Evolutionary conservation across 2,888 invertebrate species (phyloP).

Genomic region (Melanophora roralis): DNA sequence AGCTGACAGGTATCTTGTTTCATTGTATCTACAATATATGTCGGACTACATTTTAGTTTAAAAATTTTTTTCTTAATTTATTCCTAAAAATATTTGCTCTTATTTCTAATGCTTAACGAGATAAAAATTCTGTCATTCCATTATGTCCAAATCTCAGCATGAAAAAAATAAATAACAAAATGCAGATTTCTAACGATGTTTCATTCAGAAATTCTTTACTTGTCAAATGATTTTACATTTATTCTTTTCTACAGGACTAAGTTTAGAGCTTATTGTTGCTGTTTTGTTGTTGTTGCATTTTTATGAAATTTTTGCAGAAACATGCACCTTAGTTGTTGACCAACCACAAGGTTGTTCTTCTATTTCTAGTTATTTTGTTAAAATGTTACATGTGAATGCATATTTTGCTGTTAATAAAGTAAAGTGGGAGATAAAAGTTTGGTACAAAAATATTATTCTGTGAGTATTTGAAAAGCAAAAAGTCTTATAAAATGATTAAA

Average conservation of each 20-base stretch:
- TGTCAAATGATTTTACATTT: conserved; percentile 51
- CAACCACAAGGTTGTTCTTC: conserved; percentile 38
- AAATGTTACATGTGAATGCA: conserved; percentile 24
- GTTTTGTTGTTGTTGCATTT: conserved; percentile 24
- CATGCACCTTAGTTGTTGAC: conserved; percentile 54
- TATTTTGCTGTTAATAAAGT: background rate
- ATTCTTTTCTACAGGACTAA: background rate
- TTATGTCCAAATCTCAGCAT: conserved; percentile 50
- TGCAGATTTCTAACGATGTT: conserved; percentile 29
- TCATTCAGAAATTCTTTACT: conserved; percentile 38
- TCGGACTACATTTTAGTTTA: conserved; percentile 22
- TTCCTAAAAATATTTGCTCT: background rate
- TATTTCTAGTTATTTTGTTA: background rate
- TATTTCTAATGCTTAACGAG: conserved; percentile 5
- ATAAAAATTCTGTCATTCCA: conserved; percentile 36
- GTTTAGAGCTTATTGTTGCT: conserved; percentile 6
- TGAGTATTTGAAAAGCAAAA: too few species aligned
- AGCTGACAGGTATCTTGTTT: conserved; percentile 46
- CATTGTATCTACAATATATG: conserved; percentile 50
- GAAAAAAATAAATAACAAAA: conserved; percentile 30
- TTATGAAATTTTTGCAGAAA: conserved; percentile 42
- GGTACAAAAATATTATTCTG: too few species aligned
- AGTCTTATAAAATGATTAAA: too few species aligned
- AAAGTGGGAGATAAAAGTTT: background rate
- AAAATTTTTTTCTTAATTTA: background rate